Base-by-base conservation (phyloP, 2,888 invertebrate genomes). In the Ectemnius cavifrons region DNA sequence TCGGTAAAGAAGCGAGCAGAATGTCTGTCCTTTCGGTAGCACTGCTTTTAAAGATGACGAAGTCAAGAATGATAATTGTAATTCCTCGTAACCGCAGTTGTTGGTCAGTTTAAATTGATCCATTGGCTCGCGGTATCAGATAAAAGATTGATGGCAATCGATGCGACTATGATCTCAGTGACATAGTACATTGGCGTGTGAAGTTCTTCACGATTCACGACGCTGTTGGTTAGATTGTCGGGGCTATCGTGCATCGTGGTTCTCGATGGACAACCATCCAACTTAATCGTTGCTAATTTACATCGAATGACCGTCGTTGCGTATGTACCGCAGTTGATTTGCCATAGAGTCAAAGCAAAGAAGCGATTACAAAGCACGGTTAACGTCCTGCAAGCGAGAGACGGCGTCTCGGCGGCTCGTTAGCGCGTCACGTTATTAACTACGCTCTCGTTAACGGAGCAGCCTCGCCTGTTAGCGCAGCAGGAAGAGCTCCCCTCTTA, bases 211-310 rank as follows among this genome's bases (percentile, higher is more conserved):
- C 62, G 67, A 67, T 62, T 75, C 78, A 69, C 28, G 67, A 11
- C 37, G 37, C 37, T 23, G 8, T 11, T 37, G 8, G 8, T 37
- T 11, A 37, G 11, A 37, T 11, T 8, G 37, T 11, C 37, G 71
- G 78, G 71, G 62, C 45, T 62, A 27, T 61, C 64, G 52, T 56
- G 68, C 60, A 59, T 65, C 75, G 72, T 64, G 83, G 79, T 67
- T 71, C 62, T 57, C 69, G 67, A 80, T 83, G 80, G 2, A 79
- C 64, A 66, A 79, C 66, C 75, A 80, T 82, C 65, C 72, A 65
- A 71, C 75, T 79, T 82, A 84, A 84, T 84, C 79, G 73, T 74
- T 73, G 60, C 77, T 81, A 83, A 82, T 84, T 81, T 79, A 82
- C 74, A 67, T 68, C 49, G 66, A 52, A 37, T 65, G 47, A 73